Evolutionary conservation across 92 coral and sea anemone genomes (phyloP).

Genomic region (Micromussa lordhowensis): DNA sequence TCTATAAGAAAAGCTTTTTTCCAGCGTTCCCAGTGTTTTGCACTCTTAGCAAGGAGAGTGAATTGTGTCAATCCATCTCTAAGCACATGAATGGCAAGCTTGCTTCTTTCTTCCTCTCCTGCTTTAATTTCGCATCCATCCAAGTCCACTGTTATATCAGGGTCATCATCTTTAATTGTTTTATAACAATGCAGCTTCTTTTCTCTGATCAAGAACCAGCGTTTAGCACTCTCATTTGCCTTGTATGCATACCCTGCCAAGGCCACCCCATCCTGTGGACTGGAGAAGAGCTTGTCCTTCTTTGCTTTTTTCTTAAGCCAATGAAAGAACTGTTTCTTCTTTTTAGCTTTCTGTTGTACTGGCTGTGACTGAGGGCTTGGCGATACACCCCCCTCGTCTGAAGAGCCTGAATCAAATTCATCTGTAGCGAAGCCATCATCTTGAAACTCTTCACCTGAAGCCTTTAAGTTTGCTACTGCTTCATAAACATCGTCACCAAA

Average conservation of each 20-base stretch:
- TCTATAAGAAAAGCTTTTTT: conserved; percentile 82
- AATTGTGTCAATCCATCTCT: conserved; percentile 72
- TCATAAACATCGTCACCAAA: conserved; percentile 72
- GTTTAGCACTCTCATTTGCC: conserved; percentile 69
- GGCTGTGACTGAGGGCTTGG: conserved; percentile 67
- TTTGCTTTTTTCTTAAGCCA: conserved; percentile 87
- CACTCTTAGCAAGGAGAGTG: conserved; percentile 76
- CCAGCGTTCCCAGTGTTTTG: conserved; percentile 90
- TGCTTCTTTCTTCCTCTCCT: conserved; percentile 70
- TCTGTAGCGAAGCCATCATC: conserved; percentile 90
- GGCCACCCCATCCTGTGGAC: conserved; percentile 86
- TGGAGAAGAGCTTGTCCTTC: conserved; percentile 75
- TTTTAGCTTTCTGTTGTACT: conserved; percentile 73
- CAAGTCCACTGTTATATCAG: conserved; percentile 78
- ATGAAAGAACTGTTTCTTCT: conserved; percentile 77
- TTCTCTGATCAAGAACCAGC: conserved; percentile 91
- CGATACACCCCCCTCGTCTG: conserved; percentile 68
- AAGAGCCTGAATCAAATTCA: conserved; percentile 83
- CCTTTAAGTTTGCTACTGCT: conserved; percentile 37
- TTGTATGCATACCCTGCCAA: conserved; percentile 88
- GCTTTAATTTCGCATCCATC: conserved; percentile 80
- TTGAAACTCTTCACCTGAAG: conserved; percentile 63
- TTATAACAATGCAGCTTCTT: conserved; percentile 88
- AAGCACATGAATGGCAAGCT: conserved; percentile 76
- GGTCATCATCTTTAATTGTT: conserved; percentile 80